Evolutionary conservation across 37 sponge, comb jelly and placozoan species (phyloP), one percentile per base, ranked within the genome.

Genomic region (Cladorhizidae sp.): DNA sequence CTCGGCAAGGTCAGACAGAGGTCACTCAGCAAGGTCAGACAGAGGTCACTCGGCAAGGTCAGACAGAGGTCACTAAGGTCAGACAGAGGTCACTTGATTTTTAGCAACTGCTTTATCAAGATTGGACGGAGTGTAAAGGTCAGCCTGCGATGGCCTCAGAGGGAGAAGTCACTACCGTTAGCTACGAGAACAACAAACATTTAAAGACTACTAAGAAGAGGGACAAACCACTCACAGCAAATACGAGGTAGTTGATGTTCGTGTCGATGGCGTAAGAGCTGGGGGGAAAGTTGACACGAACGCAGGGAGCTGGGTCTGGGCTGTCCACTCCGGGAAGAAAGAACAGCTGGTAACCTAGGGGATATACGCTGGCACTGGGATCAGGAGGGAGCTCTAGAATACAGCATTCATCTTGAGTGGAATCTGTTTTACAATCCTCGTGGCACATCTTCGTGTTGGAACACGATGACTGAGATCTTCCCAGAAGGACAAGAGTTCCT

Each of bases 251-350:
- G 38, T 58, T 57, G 38, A 57, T 58, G 3, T 57, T 51, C 21
- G 32, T 29, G 0, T 35, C 31, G 15, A 35, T 23, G 20, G 32
- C 28, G 8, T 29, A 18, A 50, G 52, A 21, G 15, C 43, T 12
- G 2, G 32, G 3, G 39, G 77, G 77, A 40, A 76, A 63, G 6
- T 59, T 32, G n/a, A 80, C 80, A 55, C 55, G 70, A 25, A 80
- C 57, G 54, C 80, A 80, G 8, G 70, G 80, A 5, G 43, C 39
- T 6, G 39, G 70, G 1, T 36, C 57, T 25, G 14, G 5, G 14
- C 40, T 36, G 32, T 80, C 80, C 2, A 8, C 2, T 1, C 78
- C 78, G 14, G 70, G 69, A 0, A 70, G 20, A 0, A 1, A 1
- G 39, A 20, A n/a, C 37, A 0, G 6, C 36, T 20, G 29, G 57